These are phyloP conservation scores for Stenurella melanura DNA, from an alignment of 2,888 invertebrate species.

Conservation along the genomic window DNA sequence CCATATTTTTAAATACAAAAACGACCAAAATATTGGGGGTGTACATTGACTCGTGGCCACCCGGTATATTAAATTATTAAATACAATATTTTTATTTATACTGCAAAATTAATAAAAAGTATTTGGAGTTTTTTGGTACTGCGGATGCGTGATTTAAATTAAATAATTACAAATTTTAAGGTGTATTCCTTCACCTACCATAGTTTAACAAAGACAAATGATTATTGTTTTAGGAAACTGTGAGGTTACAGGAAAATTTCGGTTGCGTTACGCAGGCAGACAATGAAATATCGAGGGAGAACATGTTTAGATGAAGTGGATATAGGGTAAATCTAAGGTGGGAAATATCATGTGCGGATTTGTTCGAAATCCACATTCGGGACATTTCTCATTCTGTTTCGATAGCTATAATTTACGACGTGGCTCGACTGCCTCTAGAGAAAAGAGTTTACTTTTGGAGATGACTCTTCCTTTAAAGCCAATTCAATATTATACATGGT, in stretches of 20 bases:
- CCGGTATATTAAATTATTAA: too few relatives aligned
- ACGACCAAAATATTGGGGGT: too few relatives aligned
- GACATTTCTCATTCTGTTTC: slow-evolving; percentile 64
- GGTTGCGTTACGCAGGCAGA: slow-evolving; percentile 48
- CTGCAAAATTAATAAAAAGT: too few relatives aligned
- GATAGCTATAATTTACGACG: slow-evolving; percentile 63
- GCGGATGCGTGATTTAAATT: too few relatives aligned
- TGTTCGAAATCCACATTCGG: slow-evolving; percentile 66
- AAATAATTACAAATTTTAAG: neutral
- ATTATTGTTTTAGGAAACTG: slow-evolving; percentile 49
- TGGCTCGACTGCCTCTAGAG: slow-evolving; percentile 57
- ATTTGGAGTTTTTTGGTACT: too few relatives aligned
- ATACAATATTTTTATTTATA: too few relatives aligned
- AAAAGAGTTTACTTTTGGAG: slow-evolving; percentile 61
- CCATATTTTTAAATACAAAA: too few relatives aligned
- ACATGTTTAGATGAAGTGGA: slow-evolving; percentile 50
- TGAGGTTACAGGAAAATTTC: slow-evolving; percentile 45
- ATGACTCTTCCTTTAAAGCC: slow-evolving; percentile 53
- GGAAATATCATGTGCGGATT: slow-evolving; percentile 69
- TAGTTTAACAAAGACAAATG: slow-evolving; percentile 49
- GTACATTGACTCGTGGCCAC: too few relatives aligned
- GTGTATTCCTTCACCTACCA: slow-evolving; percentile 2
- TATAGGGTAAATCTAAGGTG: slow-evolving; percentile 64
- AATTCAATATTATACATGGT: slow-evolving; percentile 60
- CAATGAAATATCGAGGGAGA: slow-evolving; percentile 55